phyloP scores from a whole-genome alignment of 2,113 vertebrate genomes.

The Budorcas taxicolor region DNA sequence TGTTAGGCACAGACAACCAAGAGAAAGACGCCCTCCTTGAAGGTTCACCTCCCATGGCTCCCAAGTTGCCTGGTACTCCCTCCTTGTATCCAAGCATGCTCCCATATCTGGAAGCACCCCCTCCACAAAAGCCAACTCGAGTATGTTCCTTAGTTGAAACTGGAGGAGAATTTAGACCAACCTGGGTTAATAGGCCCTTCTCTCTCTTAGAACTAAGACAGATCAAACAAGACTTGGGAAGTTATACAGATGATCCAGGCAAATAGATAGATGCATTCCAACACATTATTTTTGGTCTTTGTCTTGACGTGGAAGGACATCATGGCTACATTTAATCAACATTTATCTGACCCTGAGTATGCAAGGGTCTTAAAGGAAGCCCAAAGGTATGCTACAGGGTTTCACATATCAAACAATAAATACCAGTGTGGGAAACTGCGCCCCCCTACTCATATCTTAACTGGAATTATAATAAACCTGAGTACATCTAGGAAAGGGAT shows the following conservation, averaged over 20 bases:
- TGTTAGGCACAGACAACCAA: not conserved
- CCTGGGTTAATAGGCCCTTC: not conserved
- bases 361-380: not conserved
- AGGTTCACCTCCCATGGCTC: not conserved
- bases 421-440: accelerated
- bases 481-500: not conserved
- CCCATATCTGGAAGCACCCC: not conserved
- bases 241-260: not conserved
- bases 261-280: not conserved
- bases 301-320: not conserved
- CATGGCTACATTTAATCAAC: not conserved
- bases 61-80: not conserved
- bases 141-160: not conserved
- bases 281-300: not conserved
- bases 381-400: not conserved
- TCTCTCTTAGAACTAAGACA: not conserved
- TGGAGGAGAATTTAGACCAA: not conserved
- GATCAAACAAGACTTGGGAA: not conserved
- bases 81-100: not conserved
- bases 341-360: not conserved
- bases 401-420: not conserved
- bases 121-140: not conserved
- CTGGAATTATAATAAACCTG: not conserved
- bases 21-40: not conserved
- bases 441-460: not conserved